Conservation (phyloP, 2,888 invertebrate species). For the Lathronympha strigana region DNA sequence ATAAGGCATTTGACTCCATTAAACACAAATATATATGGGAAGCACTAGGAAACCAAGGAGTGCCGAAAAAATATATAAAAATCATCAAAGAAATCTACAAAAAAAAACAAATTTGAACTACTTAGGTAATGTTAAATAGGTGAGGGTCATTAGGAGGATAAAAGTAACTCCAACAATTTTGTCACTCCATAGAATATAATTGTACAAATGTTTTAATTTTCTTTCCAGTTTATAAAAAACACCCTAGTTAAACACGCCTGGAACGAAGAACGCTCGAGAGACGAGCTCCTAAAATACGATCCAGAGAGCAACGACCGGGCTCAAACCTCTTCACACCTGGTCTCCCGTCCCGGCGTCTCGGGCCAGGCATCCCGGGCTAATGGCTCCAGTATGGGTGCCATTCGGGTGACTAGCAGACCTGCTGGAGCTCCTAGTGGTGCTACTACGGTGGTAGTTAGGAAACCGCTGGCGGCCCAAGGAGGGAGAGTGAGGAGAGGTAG, state of each 20-base stretch:
- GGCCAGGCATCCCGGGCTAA: slow-evolving; percentile 55
- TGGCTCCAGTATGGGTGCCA: slow-evolving; percentile 52
- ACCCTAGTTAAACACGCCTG: slow-evolving; percentile 81
- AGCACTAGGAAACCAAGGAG: too few relatives aligned
- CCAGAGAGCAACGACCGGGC: slow-evolving; percentile 71
- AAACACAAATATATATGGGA: too few relatives aligned
- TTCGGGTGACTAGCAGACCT: slow-evolving; percentile 61
- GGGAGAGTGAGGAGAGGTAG: slow-evolving; percentile 78
- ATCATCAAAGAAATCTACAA: too few relatives aligned
- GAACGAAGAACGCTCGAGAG: slow-evolving; percentile 83
- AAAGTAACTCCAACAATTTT: too few relatives aligned
- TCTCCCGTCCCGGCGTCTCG: slow-evolving; percentile 61
- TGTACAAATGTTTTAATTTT: too few relatives aligned
- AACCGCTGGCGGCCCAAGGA: slow-evolving; percentile 59
- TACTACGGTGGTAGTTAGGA: slow-evolving; percentile 51
- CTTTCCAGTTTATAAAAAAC: slow-evolving; percentile 80
- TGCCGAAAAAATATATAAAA: too few relatives aligned
- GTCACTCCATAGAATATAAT: too few relatives aligned
- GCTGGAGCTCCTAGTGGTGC: slow-evolving; percentile 42
- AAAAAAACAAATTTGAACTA: too few relatives aligned
- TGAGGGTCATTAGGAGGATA: too few relatives aligned
- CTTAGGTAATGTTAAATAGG: too few relatives aligned
- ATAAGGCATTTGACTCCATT: too few relatives aligned
- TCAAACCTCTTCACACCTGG: slow-evolving; percentile 51
- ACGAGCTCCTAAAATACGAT: slow-evolving; percentile 78